Evolutionary conservation across 2,888 invertebrate genomes (phyloP), one percentile per base, ranked within the genome.

Genomic region (Dicyrtoma fusca): DNA sequence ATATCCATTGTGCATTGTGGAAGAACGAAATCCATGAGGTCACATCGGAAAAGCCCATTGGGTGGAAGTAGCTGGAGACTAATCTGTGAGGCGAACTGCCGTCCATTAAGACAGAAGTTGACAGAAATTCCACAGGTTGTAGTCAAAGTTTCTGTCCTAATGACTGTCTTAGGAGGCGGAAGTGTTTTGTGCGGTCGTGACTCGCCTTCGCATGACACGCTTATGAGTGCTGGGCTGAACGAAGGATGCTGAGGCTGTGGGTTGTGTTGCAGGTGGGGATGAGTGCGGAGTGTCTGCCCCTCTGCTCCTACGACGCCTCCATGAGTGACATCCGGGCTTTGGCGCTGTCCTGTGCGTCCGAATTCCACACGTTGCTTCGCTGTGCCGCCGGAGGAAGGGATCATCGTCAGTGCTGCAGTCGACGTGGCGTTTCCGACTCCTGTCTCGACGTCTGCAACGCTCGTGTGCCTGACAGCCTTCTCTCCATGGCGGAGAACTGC

Each of bases 291-390:
- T 92, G 92, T 82, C 87, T 91, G 84, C 91, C 92, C 0, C 86
- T 94, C 13, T 94, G 93, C 81, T 88, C 91, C 0, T 93, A 92
- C 83, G 89, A 92, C 82, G 92, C 92, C 64, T 91, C 89, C 81
- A 90, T 94, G 89, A 89, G 90, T 3, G 92, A 92, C 82, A 87
- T 93, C 74, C 88, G 91, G 81, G 85, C 87, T 53, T 76, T 93
- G 73, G 91, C 91, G 6, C 88, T 89, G 3, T 87, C 89, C 1
- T 93, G 92, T 82, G 88, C 89, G n/a, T 87, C 88, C 71, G 91
- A 92, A 84, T 89, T 92, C 84, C 89, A 90, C 82, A 90, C 89
- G 81, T 85, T 91, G 14, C 84, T 91, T 14, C 84, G 89, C 2
- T 88, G 88, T 80, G 87, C 87, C 1, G 87, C 87, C 5, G 88